A percentile compares a stretch with the other conserved stretches of the same genome.
These are phyloP conservation scores for Congeria kusceri DNA, from an alignment of 2,888 invertebrate species.

Conservation along the genomic window DNA sequence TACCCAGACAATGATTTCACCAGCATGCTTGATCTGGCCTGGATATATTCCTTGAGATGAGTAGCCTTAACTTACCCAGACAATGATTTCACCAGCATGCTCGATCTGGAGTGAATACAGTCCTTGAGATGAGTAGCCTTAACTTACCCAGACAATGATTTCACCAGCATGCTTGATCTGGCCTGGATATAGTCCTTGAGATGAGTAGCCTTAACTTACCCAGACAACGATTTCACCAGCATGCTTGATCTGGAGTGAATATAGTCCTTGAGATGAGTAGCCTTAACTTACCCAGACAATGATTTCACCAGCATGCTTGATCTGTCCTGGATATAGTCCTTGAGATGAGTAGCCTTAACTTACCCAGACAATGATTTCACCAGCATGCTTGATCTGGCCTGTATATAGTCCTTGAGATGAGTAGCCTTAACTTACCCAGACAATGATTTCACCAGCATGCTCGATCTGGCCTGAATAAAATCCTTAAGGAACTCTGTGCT, in stretches of 20 bases:
- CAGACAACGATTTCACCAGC: not conserved
- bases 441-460: constrained; percentile 91
- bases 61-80: no score
- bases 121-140: no score
- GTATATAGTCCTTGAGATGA: not conserved
- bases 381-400: not conserved
- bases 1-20: no score
- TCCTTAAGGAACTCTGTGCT: constrained; percentile 91
- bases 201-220: constrained; percentile 6
- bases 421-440: constrained; percentile 86
- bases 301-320: constrained; percentile 92
- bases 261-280: not conserved
- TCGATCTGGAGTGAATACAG: no score
- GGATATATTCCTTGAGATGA: no score
- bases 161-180: no score
- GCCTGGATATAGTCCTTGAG: no score
- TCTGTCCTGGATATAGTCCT: constrained; percentile 91
- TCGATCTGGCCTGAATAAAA: constrained; percentile 91
- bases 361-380: constrained; percentile 1
- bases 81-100: no score
- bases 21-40: no score
- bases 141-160: no score
- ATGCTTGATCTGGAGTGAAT: not conserved
- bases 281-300: constrained; percentile 87
- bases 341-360: constrained; percentile 87